phyloP scores from a whole-genome alignment of 2,113 vertebrate species.

The Anolis carolinensis region DNA sequence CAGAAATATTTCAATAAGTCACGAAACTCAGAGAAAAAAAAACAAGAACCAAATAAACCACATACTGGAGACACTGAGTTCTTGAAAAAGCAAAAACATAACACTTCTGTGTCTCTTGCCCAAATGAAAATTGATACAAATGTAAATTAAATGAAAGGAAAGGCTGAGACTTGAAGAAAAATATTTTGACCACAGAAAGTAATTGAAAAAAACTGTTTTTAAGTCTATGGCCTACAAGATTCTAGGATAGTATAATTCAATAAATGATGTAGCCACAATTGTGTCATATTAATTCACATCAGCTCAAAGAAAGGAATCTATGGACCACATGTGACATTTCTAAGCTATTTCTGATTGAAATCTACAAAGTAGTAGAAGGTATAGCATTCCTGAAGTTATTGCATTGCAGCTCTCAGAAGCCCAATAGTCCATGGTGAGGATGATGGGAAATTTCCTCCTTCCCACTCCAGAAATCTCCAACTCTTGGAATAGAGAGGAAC shows the following conservation, averaged over 20 bases:
- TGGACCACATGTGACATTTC: not conserved
- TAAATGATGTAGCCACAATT: not conserved
- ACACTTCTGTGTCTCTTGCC: not conserved
- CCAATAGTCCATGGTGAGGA: not conserved
- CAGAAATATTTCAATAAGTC: conserved; percentile 16
- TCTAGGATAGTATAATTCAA: not conserved
- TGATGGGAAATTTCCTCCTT: too few species aligned
- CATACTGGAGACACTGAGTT: not conserved
- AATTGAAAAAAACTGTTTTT: not conserved
- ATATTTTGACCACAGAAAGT: not conserved
- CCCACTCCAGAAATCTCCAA: not conserved
- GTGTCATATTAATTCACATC: not conserved
- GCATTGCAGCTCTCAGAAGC: not conserved
- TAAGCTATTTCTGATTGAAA: not conserved
- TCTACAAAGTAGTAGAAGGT: not conserved
- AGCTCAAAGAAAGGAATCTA: not conserved
- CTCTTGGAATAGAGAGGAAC: not conserved
- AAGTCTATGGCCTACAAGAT: not conserved
- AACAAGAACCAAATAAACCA: not conserved
- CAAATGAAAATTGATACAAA: not conserved
- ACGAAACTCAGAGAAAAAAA: not conserved
- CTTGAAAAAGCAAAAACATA: not conserved
- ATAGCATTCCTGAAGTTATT: not conserved
- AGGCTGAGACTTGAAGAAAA: not conserved
- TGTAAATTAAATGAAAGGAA: not conserved